phyloP scores from a whole-genome alignment of 1,140 invertebrate species.

The Saccostrea echinata region DNA sequence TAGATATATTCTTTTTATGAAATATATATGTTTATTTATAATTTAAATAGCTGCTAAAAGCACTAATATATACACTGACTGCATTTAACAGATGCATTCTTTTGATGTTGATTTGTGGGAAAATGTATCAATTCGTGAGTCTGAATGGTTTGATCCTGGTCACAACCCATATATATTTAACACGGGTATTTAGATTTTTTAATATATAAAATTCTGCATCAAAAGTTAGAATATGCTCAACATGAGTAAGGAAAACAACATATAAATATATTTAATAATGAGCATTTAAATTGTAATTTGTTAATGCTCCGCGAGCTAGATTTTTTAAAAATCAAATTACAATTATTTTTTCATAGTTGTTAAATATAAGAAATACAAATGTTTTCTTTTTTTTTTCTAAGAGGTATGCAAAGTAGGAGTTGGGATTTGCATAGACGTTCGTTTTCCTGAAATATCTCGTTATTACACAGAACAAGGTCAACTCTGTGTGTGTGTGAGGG shows the following conservation, averaged over 20 bases:
- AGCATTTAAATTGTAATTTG: too few relatives aligned
- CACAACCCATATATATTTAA: background rate
- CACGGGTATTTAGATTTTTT: background rate
- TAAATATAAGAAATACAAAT: background rate
- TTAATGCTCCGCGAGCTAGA: too few relatives aligned
- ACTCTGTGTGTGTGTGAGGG: background rate
- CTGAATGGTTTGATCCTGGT: background rate
- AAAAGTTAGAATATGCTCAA: too few relatives aligned
- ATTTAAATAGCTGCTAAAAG: too few relatives aligned
- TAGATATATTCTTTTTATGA: too few relatives aligned
- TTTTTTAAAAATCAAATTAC: too few relatives aligned
- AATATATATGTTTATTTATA: too few relatives aligned
- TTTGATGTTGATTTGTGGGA: constrained; percentile 44
- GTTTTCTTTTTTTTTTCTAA: background rate
- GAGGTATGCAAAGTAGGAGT: constrained; percentile 37
- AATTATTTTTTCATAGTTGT: too few relatives aligned
- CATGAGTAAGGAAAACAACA: too few relatives aligned
- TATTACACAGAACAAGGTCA: constrained; percentile 41
- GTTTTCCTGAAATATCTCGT: constrained; percentile 40
- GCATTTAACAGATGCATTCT: constrained; percentile 36
- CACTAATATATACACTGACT: background rate
- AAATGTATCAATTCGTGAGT: constrained; percentile 27
- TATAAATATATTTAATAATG: too few relatives aligned
- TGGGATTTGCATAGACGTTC: constrained; percentile 43
- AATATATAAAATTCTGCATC: too few relatives aligned